Percentiles rank a stretch among this genome's conserved stretches.
Conservation (phyloP, 2,797 vertebrate species). For the Philypnodon macrostomus region DNA sequence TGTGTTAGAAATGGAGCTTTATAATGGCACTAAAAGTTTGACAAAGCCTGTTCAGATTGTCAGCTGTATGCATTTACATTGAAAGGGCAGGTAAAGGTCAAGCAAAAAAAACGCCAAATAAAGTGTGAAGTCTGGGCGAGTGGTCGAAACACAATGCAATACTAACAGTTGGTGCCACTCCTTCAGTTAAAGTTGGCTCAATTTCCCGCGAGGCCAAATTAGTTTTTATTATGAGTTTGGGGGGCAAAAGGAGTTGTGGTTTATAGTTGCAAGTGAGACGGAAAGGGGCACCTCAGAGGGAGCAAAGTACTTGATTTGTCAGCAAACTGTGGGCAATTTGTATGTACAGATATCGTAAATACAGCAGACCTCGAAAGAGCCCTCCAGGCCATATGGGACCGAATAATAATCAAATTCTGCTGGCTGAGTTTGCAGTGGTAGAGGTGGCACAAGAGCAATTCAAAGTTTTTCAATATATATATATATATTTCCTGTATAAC, state of each 20-base stretch:
- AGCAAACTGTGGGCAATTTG: conserved; percentile 49
- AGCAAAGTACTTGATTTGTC: conserved; percentile 60
- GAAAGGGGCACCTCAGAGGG: conserved; percentile 32
- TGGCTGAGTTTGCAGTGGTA: conserved; percentile 24
- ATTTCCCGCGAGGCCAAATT: conserved; percentile 65
- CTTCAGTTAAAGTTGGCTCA: conserved; percentile 36
- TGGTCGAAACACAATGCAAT: conserved; percentile 43
- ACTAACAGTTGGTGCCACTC: conserved; percentile 51
- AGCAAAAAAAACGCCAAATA: conserved; percentile 5
- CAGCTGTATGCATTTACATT: conserved; percentile 40
- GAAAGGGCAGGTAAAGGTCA: conserved; percentile 39
- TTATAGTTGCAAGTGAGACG: conserved; percentile 25
- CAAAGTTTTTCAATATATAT: conserved; percentile 10
- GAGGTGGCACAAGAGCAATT: conserved; percentile 35
- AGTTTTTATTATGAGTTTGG: conserved; percentile 59
- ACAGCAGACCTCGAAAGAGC: conserved; percentile 39
- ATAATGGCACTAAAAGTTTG: conserved; percentile 38
- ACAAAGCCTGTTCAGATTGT: conserved; percentile 41
- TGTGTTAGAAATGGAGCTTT: conserved; percentile 25
- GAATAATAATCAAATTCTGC: conserved; percentile 39
- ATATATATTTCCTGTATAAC: conserved; percentile 25
- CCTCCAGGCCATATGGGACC: conserved; percentile 16
- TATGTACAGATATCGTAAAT: conserved; percentile 38
- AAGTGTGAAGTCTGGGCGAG: conserved; percentile 13
- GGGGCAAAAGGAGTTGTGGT: conserved; percentile 30